phyloP scores from a whole-genome alignment of 2,113 vertebrate genomes.

The Neogobius melanostomus region DNA sequence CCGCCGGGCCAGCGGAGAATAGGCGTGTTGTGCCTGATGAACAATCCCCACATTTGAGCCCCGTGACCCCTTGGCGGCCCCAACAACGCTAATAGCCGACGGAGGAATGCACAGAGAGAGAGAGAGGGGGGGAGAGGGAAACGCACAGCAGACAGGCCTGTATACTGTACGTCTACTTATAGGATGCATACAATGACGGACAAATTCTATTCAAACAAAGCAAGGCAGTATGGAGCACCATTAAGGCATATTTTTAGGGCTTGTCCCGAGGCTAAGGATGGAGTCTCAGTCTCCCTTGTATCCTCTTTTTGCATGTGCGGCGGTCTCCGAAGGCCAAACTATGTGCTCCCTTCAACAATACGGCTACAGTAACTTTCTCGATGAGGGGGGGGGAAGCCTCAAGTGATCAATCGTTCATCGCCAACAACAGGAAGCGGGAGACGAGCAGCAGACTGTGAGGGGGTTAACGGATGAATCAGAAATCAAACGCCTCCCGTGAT shows the following conservation, averaged over 20 bases:
- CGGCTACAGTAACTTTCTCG: conserved; percentile 46
- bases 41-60: conserved; percentile 92
- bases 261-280: conserved; percentile 38
- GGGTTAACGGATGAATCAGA: conserved; percentile 24
- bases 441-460: conserved; percentile 5
- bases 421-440: conserved; percentile 42
- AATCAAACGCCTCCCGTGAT: conserved; percentile 19
- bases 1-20: conserved; percentile 77
- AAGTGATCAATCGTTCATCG: conserved; percentile 30
- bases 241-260: conserved; percentile 51
- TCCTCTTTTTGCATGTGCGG: conserved; percentile 36
- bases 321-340: conserved; percentile 40
- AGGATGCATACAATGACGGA: conserved; percentile 35
- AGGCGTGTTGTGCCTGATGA: conserved; percentile 89
- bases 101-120: conserved; percentile 80
- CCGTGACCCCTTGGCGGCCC: conserved; percentile 90
- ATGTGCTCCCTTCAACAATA: conserved; percentile 54
- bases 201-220: conserved; percentile 34
- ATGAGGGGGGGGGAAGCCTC: conserved; percentile 4
- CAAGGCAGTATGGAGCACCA: conserved; percentile 34
- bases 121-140: conserved; percentile 6
- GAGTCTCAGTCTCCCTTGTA: conserved; percentile 26
- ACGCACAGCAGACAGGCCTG: conserved; percentile 20
- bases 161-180: conserved; percentile 21
- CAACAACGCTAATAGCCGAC: conserved; percentile 89